phyloP scores from a whole-genome alignment of 1,140 invertebrate species.

The Drosophila kikkawai region DNA sequence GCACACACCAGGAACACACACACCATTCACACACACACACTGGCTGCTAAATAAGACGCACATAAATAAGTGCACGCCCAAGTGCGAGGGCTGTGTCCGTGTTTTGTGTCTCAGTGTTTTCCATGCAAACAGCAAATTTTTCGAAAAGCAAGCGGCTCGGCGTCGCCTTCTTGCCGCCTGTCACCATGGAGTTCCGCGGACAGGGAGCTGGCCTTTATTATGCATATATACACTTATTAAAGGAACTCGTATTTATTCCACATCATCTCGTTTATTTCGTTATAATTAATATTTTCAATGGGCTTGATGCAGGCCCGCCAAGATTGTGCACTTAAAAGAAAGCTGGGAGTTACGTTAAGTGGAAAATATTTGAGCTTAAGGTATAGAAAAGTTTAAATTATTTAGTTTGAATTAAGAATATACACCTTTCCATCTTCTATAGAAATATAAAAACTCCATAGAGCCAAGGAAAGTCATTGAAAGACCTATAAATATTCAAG shows the following conservation, averaged over 20 bases:
- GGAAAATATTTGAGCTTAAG: not conserved
- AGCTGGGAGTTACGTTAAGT: not conserved
- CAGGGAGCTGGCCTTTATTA: constrained; percentile 30
- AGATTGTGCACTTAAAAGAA: constrained; percentile 12
- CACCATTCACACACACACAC: constrained; percentile 1
- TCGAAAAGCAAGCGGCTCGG: constrained; percentile 1
- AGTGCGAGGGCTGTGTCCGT: constrained; percentile 23
- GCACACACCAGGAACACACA: constrained; percentile 1
- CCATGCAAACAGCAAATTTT: constrained; percentile 9
- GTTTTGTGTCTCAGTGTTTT: constrained; percentile 2
- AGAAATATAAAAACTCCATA: not conserved
- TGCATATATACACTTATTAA: constrained; percentile 26
- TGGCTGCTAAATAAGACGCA: constrained; percentile 15
- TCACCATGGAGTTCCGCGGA: constrained; percentile 44
- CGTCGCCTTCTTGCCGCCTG: constrained; percentile 35
- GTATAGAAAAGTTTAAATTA: too few species aligned
- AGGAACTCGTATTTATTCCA: constrained; percentile 26
- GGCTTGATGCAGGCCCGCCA: constrained; percentile 1
- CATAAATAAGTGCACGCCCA: constrained; percentile 38
- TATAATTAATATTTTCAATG: constrained; percentile 50
- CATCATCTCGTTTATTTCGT: constrained; percentile 41
- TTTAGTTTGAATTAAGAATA: too few species aligned
- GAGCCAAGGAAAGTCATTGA: not conserved
- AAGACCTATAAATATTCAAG: not conserved
- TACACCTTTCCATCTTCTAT: not conserved